Conservation (phyloP, 2,113 vertebrate species). For the Esox niger region DNA sequence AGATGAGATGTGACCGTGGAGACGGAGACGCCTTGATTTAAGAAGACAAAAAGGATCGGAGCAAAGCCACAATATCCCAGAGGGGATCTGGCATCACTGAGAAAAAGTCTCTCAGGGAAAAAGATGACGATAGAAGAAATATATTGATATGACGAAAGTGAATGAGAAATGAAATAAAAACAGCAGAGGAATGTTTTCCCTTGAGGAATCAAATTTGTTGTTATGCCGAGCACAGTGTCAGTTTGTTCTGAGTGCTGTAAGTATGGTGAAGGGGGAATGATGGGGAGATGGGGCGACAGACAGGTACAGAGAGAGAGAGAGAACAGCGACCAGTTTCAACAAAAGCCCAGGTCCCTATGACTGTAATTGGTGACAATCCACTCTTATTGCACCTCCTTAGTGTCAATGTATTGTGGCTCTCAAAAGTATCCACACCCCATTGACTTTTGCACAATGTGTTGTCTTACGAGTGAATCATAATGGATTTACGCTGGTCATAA, state of each 20-base stretch:
- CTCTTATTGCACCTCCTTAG: constrained; percentile 25
- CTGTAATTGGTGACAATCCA: constrained; percentile 44
- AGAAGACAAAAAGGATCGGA: constrained; percentile 10
- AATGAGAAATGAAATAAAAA: constrained; percentile 39
- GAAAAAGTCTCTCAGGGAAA: too few relatives aligned
- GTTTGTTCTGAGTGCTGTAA: constrained; percentile 50
- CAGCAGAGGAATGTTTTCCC: constrained; percentile 29
- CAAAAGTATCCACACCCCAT: too few relatives aligned
- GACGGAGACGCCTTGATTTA: constrained; percentile 13
- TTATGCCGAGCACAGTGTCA: constrained; percentile 44
- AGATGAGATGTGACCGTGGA: neutral
- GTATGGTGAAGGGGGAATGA: constrained; percentile 14
- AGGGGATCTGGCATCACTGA: neutral
- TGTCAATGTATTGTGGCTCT: neutral
- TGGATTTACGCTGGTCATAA: too few relatives aligned
- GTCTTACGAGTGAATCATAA: too few relatives aligned
- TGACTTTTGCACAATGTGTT: too few relatives aligned
- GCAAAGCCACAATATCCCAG: constrained; percentile 18
- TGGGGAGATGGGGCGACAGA: constrained; percentile 25
- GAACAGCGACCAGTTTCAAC: constrained; percentile 8
- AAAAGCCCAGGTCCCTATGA: constrained; percentile 42
- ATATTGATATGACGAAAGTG: neutral
- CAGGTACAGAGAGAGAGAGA: constrained; percentile 26
- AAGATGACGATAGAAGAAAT: too few relatives aligned
- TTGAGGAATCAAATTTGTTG: constrained; percentile 31